These are phyloP conservation scores for Drosophila gunungcola DNA, from an alignment of 1,140 invertebrate genomes.

Conservation along the genomic window DNA sequence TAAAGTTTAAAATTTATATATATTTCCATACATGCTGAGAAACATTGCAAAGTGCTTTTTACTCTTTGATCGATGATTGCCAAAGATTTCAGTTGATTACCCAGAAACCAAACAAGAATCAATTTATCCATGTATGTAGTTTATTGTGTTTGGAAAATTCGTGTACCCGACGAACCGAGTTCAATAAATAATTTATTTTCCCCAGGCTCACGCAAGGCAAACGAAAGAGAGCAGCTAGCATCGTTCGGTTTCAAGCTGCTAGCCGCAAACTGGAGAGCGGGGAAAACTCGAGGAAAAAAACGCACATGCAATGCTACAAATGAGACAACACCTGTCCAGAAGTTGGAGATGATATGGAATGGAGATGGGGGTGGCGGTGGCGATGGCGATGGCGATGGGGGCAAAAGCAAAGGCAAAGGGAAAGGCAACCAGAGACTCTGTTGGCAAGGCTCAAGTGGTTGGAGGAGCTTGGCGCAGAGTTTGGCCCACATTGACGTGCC, in stretches of 20 bases:
- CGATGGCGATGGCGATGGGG: too few relatives aligned
- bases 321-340: constrained; percentile 70
- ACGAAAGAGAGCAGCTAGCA: constrained; percentile 3
- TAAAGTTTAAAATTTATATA: neutral
- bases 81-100: constrained; percentile 52
- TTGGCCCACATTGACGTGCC: constrained; percentile 65
- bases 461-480: constrained; percentile 51
- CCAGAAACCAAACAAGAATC: constrained; percentile 41
- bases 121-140: constrained; percentile 45
- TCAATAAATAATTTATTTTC: constrained; percentile 62
- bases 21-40: constrained; percentile 18
- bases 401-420: neutral
- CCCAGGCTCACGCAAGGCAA: constrained; percentile 42
- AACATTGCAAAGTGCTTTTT: constrained; percentile 3
- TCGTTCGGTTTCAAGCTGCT: constrained; percentile 19
- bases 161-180: constrained; percentile 45
- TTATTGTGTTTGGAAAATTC: constrained; percentile 52
- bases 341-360: constrained; percentile 20
- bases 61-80: constrained; percentile 36
- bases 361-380: neutral
- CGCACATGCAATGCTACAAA: constrained; percentile 37
- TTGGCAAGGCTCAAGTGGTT: constrained; percentile 45
- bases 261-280: constrained; percentile 34
- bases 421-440: constrained; percentile 14
- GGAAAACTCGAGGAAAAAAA: constrained; percentile 30